Percentiles rank a stretch among this genome's conserved stretches.
These are phyloP conservation scores for Holocentrus rufus DNA, from an alignment of 2,797 vertebrate genomes.

Conservation along the genomic window DNA sequence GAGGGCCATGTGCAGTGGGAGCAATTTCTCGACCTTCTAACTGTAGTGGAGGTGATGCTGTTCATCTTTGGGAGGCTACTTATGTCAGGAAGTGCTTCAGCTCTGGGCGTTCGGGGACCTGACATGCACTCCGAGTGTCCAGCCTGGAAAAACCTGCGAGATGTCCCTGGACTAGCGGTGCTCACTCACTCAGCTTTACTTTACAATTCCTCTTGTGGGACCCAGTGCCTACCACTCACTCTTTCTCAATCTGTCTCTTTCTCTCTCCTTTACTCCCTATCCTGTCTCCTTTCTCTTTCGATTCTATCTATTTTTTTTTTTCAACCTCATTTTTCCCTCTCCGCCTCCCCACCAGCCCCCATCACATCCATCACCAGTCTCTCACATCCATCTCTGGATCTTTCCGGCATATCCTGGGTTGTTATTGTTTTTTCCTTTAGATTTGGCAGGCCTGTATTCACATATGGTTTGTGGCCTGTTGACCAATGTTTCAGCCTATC, in stretches of 20 bases:
- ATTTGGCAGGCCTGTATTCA: conserved; percentile 71
- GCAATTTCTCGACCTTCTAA: conserved; percentile 96
- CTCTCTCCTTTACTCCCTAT: conserved; percentile 74
- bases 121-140: conserved; percentile 89
- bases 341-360: conserved; percentile 53
- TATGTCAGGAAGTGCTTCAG: conserved; percentile 90
- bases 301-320: conserved; percentile 61
- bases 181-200: conserved; percentile 95
- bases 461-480: conserved; percentile 74
- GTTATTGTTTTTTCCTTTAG: conserved; percentile 76
- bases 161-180: conserved; percentile 89
- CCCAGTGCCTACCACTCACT: conserved; percentile 86
- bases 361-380: conserved; percentile 71
- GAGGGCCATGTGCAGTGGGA: conserved; percentile 88
- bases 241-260: conserved; percentile 82
- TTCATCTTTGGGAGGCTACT: conserved; percentile 93
- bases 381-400: conserved; percentile 70
- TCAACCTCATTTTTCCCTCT: conserved; percentile 64
- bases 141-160: conserved; percentile 85
- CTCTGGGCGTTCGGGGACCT: conserved; percentile 87
- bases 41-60: conserved; percentile 92
- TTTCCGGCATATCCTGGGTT: conserved; percentile 51
- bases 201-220: conserved; percentile 93
- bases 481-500: conserved; percentile 75
- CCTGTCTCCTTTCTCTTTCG: conserved; percentile 54